Base-by-base conservation (phyloP, 1,140 invertebrate genomes). In the Nasonia vitripennis region DNA sequence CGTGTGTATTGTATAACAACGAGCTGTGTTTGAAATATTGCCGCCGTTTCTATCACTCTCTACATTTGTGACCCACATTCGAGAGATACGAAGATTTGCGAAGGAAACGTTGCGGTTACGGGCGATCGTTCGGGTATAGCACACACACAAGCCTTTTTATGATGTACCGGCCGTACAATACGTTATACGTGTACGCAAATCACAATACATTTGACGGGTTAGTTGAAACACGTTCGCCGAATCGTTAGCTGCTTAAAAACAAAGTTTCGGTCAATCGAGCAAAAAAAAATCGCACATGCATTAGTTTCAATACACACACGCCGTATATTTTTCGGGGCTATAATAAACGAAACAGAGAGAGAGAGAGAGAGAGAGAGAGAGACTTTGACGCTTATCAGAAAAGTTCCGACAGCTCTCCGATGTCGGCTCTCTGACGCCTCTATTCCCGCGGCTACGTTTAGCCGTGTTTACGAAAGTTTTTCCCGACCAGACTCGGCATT, bases 21-120 rank as follows among this genome's bases (percentile, higher is more conserved):
- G 55, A 62, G 55, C 55, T 37, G n/a, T 75, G n/a, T 75, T 37
- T 45, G 73, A 75, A 75, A 75, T 75, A 75, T 45, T 9, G 73
- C 37, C 37, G 20, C 7, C 14, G 34, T 75, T 75, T 75, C 73
- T 34, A 75, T 74, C 17, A 74, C 6, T 74, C 14, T 55, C 75
- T 45, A 41, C 7, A 41, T n/a, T n/a, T 62, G 67, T 34, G 27
- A 27, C 27, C 23, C 27, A 12, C 14, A 17, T 71, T 71, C 68
- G 68, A 34, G 68, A 31, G 27, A 31, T 71, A 71, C 23, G 68
- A 71, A 71, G 68, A 71, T 34, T 71, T 9, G 23, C 68, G 23
- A 71, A 71, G 31, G 68, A 34, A 71, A 31, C n/a, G 20, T n/a
- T 11, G 17, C 27, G 68, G 31, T 71, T 34, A 12, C 27, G 68